Evolutionary conservation across 35 echinoderm and acorn worm genomes (phyloP).

Genomic region (Ophiothrix spiculata): DNA sequence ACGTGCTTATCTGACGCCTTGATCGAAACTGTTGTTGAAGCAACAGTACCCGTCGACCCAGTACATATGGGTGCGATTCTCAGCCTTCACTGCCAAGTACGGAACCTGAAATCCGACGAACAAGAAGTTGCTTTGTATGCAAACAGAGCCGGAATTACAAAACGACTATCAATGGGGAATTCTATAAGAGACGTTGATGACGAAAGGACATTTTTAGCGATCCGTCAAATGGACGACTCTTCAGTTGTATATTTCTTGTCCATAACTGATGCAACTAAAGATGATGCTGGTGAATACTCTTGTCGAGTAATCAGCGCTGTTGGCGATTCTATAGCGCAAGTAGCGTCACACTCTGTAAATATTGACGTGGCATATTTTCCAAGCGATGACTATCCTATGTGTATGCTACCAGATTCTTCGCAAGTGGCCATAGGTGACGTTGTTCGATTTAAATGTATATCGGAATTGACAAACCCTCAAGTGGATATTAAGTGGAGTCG

Average conservation of each 20-base stretch:
- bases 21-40: background rate
- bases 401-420: background rate
- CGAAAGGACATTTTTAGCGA: background rate
- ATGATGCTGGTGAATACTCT: background rate
- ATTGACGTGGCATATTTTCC: background rate
- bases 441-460: background rate
- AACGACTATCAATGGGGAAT: background rate
- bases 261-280: background rate
- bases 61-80: background rate
- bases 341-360: background rate
- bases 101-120: background rate
- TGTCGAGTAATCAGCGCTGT: background rate
- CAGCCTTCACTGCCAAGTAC: background rate
- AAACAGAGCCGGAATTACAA: background rate
- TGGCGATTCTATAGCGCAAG: background rate
- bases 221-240: background rate
- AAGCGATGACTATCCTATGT: background rate
- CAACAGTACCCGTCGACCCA: background rate
- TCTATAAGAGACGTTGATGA: background rate
- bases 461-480: background rate
- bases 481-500: background rate
- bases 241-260: background rate
- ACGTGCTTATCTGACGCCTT: background rate
- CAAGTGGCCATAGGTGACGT: background rate
- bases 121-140: background rate